phyloP scores from a whole-genome alignment of 2,888 invertebrate species.

The Marasmarcha lunaedactyla region DNA sequence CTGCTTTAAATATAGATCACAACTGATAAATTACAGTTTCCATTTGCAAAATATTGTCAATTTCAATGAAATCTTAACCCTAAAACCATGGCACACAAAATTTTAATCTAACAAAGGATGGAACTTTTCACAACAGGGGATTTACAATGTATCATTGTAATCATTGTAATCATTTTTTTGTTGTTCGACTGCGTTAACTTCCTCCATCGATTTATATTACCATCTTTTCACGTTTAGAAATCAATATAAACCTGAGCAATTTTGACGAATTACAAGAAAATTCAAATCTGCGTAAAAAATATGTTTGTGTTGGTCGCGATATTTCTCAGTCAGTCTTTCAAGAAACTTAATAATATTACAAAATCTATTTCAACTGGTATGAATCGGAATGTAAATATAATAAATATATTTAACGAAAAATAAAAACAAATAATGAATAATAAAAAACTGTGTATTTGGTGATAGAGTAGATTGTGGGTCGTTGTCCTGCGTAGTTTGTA shows the following conservation, averaged over 20 bases:
- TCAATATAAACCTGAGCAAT: conserved; percentile 53
- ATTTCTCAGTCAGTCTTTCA: conserved; percentile 62
- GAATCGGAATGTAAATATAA: conserved; percentile 52
- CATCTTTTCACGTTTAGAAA: conserved; percentile 18
- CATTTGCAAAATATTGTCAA: conserved; percentile 46
- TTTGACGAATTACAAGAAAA: conserved; percentile 40
- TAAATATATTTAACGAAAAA: conserved; percentile 37
- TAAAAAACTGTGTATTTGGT: conserved; percentile 21
- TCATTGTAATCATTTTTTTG: conserved; percentile 30
- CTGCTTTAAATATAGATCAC: not conserved
- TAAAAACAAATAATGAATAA: conserved; percentile 22
- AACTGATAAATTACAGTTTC: conserved; percentile 5
- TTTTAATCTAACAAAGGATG: conserved; percentile 55
- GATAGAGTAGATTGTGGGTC: not conserved
- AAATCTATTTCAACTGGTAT: conserved; percentile 32
- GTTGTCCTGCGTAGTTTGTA: conserved; percentile 16
- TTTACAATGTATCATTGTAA: no score
- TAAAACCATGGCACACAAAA: conserved; percentile 65
- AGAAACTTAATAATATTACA: conserved; percentile 46
- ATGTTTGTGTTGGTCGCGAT: conserved; percentile 43
- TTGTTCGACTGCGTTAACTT: conserved; percentile 21
- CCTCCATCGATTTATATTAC: not conserved
- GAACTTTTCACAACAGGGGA: conserved; percentile 63
- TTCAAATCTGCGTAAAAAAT: conserved; percentile 33
- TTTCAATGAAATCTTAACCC: conserved; percentile 50